Evolutionary conservation across 2,113 vertebrate genomes (phyloP), one percentile per base, ranked within the genome.

Genomic region (Neotragus pygmaeus): DNA sequence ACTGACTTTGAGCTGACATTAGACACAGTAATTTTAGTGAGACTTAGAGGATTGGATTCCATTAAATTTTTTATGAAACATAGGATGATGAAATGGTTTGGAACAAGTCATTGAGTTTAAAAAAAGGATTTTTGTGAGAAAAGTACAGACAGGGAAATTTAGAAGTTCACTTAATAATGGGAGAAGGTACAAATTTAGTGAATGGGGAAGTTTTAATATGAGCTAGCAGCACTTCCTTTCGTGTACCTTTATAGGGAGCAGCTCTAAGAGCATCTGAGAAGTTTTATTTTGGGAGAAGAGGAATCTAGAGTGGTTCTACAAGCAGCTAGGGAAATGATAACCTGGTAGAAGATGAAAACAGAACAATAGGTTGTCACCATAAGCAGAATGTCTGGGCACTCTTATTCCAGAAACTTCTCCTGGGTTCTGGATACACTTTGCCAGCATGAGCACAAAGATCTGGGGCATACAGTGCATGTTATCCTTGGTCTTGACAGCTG

Each of bases 181-280:
- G 49, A 92, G 39, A 95, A 96, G 85, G 97, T 93, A 96, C 85
- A 97, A 92, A 95, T 97, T 92, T 97, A 95, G 97, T 96, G 95
- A 97, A 95, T 58, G 77, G 57, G 45, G 55, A 64, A 85, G n/a
- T 97, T 97, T 98, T 94, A 95, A 97, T 92, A 88, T 92, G 84
- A 94, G 33, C 57, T 23, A 82, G 70, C 75, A 88, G 84, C 43
- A 88, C 16, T 70, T 84, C 95, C 75, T 90, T 77, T 64, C 88
- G 51, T 92, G 96, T 94, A 51, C 94, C 57, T 95, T 91, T 75
- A 7, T n/a, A 39, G 27, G 39, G 92, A 96, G 80, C 57, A 87
- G 73, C 62, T 96, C 64, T 88, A 15, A 73, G 75, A 62, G 88
- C 88, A 58, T 51, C 87, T 92, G 66, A 93, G 88, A 95, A 95